Percentiles rank a stretch among this genome's conserved stretches.
phyloP scores from a whole-genome alignment of 2,113 vertebrate species.

The Coturnix japonica region DNA sequence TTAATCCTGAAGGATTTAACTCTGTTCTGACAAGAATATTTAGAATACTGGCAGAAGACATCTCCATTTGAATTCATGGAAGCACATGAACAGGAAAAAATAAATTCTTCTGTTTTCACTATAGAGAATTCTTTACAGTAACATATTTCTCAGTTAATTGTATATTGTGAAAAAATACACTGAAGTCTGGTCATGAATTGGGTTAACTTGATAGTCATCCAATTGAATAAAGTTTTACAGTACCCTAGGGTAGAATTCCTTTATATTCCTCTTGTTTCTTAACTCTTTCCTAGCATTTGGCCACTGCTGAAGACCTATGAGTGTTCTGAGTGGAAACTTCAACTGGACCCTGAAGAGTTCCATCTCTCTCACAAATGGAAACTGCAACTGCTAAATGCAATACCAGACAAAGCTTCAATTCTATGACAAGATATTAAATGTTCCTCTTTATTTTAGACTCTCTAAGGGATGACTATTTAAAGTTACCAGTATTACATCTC shows the following conservation, averaged over 20 bases:
- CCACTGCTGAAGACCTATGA: not conserved
- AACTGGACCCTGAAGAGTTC: not conserved
- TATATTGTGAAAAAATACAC: not conserved
- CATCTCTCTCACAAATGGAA: not conserved
- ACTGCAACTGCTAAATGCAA: not conserved
- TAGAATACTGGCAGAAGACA: not conserved
- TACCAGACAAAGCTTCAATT: not conserved
- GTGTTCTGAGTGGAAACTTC: not conserved
- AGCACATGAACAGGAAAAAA: not conserved
- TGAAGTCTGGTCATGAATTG: not conserved
- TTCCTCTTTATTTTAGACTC: not conserved
- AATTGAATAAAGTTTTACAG: not conserved
- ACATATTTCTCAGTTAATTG: not conserved
- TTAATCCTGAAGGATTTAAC: not conserved
- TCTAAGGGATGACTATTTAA: not conserved
- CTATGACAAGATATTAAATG: not conserved
- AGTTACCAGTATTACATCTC: not conserved
- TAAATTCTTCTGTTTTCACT: not conserved
- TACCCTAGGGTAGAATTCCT: not conserved
- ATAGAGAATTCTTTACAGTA: not conserved
- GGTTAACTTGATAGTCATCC: not conserved
- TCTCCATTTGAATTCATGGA: not conserved
- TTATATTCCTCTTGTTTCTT: not conserved
- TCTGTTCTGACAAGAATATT: accelerated
- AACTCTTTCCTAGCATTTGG: not conserved